Base-by-base conservation (phyloP, 2,797 vertebrate genomes). In the Salmo trutta region DNA sequence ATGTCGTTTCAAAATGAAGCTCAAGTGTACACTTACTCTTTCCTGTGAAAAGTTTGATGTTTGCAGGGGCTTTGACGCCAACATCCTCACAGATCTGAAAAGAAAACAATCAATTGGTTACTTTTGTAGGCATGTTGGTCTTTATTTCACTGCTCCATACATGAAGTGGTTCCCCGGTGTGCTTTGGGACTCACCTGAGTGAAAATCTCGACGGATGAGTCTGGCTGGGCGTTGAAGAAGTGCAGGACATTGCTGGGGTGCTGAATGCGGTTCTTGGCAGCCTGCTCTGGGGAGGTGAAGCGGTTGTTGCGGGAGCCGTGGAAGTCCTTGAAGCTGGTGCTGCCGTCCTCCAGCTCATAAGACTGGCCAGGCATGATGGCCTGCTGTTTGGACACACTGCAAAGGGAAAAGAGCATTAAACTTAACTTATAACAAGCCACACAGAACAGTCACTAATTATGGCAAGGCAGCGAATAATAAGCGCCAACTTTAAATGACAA, bases 211-310 rank as follows among this genome's bases (percentile, higher is more conserved):
- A 95, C 91, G 0, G 96, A 95, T 81, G 96, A 95, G 47, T 99
- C 97, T 0, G 97, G 93, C 36, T 96, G 97, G 0, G 97, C 96
- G 0, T 99, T 99, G 88, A 98, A 99, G 89, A 98, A 99, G 88
- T 98, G 97, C 16, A 99, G 86, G 73, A 99, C 96, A 0, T 96
- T 98, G 92, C 97, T 98, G 0, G 97, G 97, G 81, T 98, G 96
- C 90, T 99, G 97, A 86, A 99, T 98, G 29, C 97, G 93, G 88
- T 99, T 99, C 84, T 98, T 99, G 72, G 97, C 96, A 0, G 97
- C 97, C 88, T 99, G 97, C 73, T 99, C 97, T 0, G 96, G 96
- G 0, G 97, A 96, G 0, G 96, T 97, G 91, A 99, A 99, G 3
- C 97, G 92, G 83, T 99, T 99, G 93, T 99, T 98, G 77, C 97